Evolutionary conservation across 2,888 invertebrate genomes (phyloP), one percentile per base, ranked within the genome.

Genomic region (Lepidonotus clava): DNA sequence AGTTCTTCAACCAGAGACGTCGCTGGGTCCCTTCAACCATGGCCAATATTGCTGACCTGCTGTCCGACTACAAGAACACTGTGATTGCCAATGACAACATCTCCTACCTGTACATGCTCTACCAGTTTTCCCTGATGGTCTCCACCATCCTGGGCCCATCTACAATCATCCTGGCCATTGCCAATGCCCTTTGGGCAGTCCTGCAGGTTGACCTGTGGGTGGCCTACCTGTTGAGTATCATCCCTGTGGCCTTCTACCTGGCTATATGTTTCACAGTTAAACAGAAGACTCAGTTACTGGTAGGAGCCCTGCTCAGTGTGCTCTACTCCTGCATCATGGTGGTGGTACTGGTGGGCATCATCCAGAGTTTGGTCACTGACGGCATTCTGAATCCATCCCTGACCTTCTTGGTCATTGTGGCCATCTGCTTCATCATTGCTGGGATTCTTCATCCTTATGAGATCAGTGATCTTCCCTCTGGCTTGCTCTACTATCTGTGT

Each of bases 1-100:
- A 91, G 87, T 99, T 99, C 94, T 99, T 98, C 95, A 99, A 98
- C 93, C 99, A 99, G 94, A 96, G 99, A 88, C 96, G 99, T 93
- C 96, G 99, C 90, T 99, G 99, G 99, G 98, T 98, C 88, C 99
- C 99, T 6, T 99, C 99, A 0, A 99, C 99, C 71, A 97, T 99
- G 93, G 99, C 99, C 89, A 99, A 99, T 94, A 98, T 99, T 93
- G 97, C 98, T 96, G 99, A 99, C 95, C 95, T 99, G 92, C 87
- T 92, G 8, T 86, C 86, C 21, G 89, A 90, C 85, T 91, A 89
- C 89, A 89, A 87, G 80, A 88, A 87, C 83, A 90, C 91, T 24
- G 90, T 91, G 1, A 40, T 83, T 11, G 89, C 90, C 21, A 92
- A 92, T 87, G 90, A 91, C 46, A 91, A 91, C 89, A 92, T 92